These are phyloP conservation scores for Ichneumoninae sp. DNA, from an alignment of 2,888 invertebrate species.

Conservation along the genomic window DNA sequence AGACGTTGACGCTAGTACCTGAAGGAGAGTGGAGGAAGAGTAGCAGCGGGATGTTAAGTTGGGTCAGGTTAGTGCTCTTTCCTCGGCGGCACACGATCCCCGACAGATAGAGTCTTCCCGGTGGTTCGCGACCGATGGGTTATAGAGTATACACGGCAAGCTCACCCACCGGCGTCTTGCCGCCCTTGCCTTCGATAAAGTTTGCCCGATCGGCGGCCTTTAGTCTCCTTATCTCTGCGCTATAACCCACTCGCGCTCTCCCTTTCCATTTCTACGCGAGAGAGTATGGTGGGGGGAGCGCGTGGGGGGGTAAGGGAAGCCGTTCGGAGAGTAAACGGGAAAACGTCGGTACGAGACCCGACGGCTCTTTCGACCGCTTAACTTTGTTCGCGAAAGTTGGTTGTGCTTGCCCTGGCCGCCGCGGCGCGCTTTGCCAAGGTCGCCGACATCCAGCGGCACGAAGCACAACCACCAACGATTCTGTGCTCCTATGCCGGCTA, in stretches of 20 bases:
- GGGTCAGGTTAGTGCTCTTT: conserved; percentile 76
- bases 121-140: not conserved
- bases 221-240: conserved; percentile 70
- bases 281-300: not conserved
- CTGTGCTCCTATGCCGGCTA: conserved; percentile 68
- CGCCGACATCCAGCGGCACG: conserved; percentile 60
- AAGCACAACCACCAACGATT: conserved; percentile 44
- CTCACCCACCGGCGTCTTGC: conserved; percentile 7
- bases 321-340: conserved; percentile 48
- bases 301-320: conserved; percentile 44
- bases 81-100: conserved; percentile 1
- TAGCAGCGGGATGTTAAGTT: conserved; percentile 73
- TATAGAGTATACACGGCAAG: not conserved
- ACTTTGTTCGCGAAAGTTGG: conserved; percentile 83
- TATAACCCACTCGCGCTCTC: conserved; percentile 56
- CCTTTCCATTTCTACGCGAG: conserved; percentile 72
- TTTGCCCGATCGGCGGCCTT: conserved; percentile 78
- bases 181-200: conserved; percentile 76
- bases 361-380: conserved; percentile 75
- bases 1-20: not conserved
- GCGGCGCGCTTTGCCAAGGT: conserved; percentile 68
- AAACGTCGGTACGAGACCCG: conserved; percentile 60
- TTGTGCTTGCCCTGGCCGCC: conserved; percentile 18
- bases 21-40: not conserved
- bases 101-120: conserved; percentile 18